These are phyloP conservation scores for Malurus splendens DNA, from an alignment of 2,797 vertebrate species.

Conservation along the genomic window DNA sequence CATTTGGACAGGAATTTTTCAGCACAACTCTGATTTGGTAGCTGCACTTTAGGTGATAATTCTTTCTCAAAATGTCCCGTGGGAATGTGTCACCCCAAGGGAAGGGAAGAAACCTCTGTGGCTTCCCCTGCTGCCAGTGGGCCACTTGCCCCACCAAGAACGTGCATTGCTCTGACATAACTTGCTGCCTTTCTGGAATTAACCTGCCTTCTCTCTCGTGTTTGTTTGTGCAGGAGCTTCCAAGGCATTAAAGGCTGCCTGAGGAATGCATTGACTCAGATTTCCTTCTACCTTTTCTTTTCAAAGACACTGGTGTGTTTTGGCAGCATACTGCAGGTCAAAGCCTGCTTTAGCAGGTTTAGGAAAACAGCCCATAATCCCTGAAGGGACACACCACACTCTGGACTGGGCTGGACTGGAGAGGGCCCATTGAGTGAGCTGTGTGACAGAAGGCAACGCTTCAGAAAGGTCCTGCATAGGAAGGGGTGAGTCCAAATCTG, in stretches of 20 bases:
- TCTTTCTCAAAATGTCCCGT: background rate
- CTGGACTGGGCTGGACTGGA: background rate
- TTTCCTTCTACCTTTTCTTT: background rate
- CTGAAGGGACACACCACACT: background rate
- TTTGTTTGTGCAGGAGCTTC: background rate
- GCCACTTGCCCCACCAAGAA: background rate
- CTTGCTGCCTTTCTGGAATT: background rate
- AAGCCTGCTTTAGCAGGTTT: background rate
- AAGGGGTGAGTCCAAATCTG: rapidly evolving
- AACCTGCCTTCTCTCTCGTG: background rate
- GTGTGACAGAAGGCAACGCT: background rate
- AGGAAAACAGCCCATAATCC: background rate
- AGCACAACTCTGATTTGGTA: background rate
- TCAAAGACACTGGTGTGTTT: background rate
- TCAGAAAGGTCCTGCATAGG: background rate
- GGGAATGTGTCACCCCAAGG: background rate
- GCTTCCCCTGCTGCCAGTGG: background rate
- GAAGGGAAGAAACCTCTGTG: background rate
- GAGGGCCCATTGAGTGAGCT: background rate
- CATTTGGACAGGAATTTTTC: background rate
- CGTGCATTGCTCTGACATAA: background rate
- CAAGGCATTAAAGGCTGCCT: background rate
- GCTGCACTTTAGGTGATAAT: background rate
- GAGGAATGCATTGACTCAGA: background rate
- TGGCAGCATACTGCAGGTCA: background rate